Percentiles rank a stretch among this genome's conserved stretches.
Conservation (phyloP, 1,140 invertebrate species). For the Anagrus nilaparvatae region DNA sequence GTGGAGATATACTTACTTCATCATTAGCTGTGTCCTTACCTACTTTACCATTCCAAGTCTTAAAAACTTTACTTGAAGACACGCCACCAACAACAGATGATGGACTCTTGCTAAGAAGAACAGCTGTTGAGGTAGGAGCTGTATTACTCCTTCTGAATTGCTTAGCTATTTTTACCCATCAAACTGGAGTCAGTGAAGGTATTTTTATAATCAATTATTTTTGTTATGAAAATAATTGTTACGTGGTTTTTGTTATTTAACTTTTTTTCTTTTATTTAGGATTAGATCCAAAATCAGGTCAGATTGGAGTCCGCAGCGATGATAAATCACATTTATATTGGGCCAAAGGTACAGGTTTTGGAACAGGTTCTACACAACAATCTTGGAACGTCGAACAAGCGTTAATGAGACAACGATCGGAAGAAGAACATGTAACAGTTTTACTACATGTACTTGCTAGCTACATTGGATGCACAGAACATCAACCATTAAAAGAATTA, state of each 20-base stretch:
- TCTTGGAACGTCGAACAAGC: slow-evolving; percentile 94
- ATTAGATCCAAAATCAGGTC: slow-evolving; percentile 19
- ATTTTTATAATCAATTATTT: too few species aligned
- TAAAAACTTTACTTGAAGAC: slow-evolving; percentile 68
- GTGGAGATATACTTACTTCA: slow-evolving; percentile 68
- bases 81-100: slow-evolving; percentile 73
- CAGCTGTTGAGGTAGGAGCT: slow-evolving; percentile 73
- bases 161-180: slow-evolving; percentile 81
- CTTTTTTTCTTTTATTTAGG: slow-evolving; percentile 1
- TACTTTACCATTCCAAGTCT: slow-evolving; percentile 80
- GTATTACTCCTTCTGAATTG: slow-evolving; percentile 76
- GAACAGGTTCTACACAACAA: slow-evolving; percentile 88
- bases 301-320: slow-evolving; percentile 39
- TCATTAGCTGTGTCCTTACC: slow-evolving; percentile 64
- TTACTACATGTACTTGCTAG: slow-evolving; percentile 69
- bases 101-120: slow-evolving; percentile 63
- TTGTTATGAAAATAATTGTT: not conserved
- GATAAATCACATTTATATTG: slow-evolving; percentile 84
- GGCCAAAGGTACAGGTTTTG: slow-evolving; percentile 92
- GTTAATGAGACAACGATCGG: slow-evolving; percentile 73
- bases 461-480: slow-evolving; percentile 69
- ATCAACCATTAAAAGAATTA: slow-evolving; percentile 46
- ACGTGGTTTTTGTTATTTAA: not conserved
- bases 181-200: slow-evolving; percentile 41
- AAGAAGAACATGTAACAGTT: slow-evolving; percentile 87